These are phyloP conservation scores for Chaenogobius annularis DNA, from an alignment of 2,113 vertebrate genomes.

Conservation along the genomic window DNA sequence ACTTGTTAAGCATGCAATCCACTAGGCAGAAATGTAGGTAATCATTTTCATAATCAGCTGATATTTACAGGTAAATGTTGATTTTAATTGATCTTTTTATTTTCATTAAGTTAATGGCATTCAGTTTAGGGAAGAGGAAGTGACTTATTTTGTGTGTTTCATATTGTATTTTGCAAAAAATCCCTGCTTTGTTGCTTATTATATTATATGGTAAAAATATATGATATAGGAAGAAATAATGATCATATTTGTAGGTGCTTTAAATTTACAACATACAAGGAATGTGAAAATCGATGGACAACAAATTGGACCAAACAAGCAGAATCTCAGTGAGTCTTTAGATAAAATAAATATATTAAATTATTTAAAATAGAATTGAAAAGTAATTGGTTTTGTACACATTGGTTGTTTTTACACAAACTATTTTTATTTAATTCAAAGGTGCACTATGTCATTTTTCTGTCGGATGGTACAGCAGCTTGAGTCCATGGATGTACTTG, in stretches of 20 bases:
- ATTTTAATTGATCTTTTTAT: conserved; percentile 10
- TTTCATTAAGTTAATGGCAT: conserved; percentile 15
- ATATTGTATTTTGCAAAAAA: background rate
- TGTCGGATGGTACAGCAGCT: background rate
- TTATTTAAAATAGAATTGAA: too few species aligned
- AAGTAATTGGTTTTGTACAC: too few species aligned
- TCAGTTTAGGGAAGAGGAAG: background rate
- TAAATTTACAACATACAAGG: background rate
- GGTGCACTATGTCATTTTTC: background rate
- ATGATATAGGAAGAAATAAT: background rate
- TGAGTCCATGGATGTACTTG: background rate
- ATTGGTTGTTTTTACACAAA: too few species aligned
- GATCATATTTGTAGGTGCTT: background rate
- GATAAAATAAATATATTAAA: background rate
- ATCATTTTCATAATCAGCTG: conserved; percentile 14
- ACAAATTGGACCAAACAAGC: background rate
- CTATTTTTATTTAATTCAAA: background rate
- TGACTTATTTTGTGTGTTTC: background rate
- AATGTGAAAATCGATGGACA: background rate
- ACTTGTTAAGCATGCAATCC: conserved; percentile 19
- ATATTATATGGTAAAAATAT: too few species aligned
- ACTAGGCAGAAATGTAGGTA: conserved; percentile 6
- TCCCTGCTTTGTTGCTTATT: background rate
- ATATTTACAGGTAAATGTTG: conserved; percentile 21
- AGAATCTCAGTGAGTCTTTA: background rate